Conservation (phyloP, 1,140 invertebrate genomes). For the Zaprionus taronus region DNA sequence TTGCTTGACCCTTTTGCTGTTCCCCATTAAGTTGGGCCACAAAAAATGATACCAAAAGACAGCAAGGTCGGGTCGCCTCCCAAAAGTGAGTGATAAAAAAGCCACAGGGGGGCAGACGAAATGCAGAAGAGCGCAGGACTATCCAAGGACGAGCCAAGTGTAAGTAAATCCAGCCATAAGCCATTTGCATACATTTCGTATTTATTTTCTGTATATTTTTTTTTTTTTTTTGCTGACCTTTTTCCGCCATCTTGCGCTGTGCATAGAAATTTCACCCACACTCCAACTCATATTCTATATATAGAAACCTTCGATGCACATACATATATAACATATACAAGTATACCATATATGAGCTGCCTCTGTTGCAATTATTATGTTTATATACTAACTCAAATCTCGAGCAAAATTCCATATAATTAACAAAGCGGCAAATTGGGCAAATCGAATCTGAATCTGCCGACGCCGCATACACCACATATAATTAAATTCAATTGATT, state of each 20-base stretch:
- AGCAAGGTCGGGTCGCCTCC: conserved; percentile 18
- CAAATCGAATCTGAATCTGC: conserved; percentile 23
- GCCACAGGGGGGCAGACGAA: conserved; percentile 13
- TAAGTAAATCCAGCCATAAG: conserved; percentile 71
- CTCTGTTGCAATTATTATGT: not conserved
- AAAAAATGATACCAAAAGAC: conserved; percentile 13
- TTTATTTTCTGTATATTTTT: not conserved
- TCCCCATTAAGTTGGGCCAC: conserved; percentile 56
- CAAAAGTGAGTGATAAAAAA: conserved; percentile 62
- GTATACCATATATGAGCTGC: not conserved
- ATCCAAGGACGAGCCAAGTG: conserved; percentile 53
- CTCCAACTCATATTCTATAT: conserved; percentile 3
- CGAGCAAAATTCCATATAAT: not conserved
- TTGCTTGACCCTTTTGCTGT: conserved; percentile 44
- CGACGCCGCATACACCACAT: conserved; percentile 31
- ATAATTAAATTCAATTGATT: conserved; percentile 77
- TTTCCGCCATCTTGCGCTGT: conserved; percentile 31
- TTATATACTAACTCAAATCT: not conserved
- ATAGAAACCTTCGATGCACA: conserved; percentile 22
- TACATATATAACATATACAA: not conserved
- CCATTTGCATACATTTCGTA: conserved; percentile 74
- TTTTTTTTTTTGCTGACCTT: conserved; percentile 35
- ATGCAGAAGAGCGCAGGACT: not conserved
- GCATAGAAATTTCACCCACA: conserved; percentile 20
- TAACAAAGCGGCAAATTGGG: not conserved